phyloP scores from a whole-genome alignment of 2,888 invertebrate genomes.

The Callimorpha dominula region DNA sequence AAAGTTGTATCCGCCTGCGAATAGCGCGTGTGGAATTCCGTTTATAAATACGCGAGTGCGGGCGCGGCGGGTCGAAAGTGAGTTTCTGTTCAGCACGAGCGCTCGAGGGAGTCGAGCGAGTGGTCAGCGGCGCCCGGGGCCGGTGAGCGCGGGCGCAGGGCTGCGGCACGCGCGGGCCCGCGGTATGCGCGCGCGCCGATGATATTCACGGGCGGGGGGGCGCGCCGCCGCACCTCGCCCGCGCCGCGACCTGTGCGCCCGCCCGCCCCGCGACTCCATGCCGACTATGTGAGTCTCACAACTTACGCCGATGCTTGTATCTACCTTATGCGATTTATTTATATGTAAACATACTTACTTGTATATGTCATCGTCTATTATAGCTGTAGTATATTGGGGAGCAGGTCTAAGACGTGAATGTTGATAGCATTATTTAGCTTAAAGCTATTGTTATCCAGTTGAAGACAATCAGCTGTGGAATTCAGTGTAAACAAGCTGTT shows the following conservation, averaged over 20 bases:
- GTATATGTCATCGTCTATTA: neutral
- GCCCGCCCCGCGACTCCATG: slow-evolving; percentile 68
- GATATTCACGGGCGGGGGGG: slow-evolving; percentile 86
- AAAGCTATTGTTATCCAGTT: slow-evolving; percentile 6
- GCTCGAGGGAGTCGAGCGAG: slow-evolving; percentile 37
- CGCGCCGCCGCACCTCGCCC: slow-evolving; percentile 82
- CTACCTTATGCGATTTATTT: slow-evolving; percentile 30
- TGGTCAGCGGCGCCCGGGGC: slow-evolving; percentile 55
- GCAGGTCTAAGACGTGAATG: neutral
- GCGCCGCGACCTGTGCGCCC: slow-evolving; percentile 71
- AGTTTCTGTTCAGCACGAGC: slow-evolving; percentile 31
- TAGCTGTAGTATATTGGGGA: neutral
- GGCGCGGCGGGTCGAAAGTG: slow-evolving; percentile 47
- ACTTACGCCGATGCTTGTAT: slow-evolving; percentile 18
- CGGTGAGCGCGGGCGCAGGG: slow-evolving; percentile 48
- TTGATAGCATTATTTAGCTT: neutral
- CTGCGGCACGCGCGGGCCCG: slow-evolving; percentile 60
- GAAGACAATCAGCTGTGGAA: slow-evolving; percentile 16
- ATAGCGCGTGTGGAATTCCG: slow-evolving; percentile 82
- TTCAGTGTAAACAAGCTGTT: slow-evolving; percentile 13
- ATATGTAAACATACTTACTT: neutral
- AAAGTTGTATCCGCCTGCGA: slow-evolving; percentile 84
- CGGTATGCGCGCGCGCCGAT: slow-evolving; percentile 76
- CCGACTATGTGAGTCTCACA: slow-evolving; percentile 71
- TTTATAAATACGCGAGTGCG: slow-evolving; percentile 82